Conservation (phyloP, 1,140 invertebrate species). For the Drosophila mayri region DNA sequence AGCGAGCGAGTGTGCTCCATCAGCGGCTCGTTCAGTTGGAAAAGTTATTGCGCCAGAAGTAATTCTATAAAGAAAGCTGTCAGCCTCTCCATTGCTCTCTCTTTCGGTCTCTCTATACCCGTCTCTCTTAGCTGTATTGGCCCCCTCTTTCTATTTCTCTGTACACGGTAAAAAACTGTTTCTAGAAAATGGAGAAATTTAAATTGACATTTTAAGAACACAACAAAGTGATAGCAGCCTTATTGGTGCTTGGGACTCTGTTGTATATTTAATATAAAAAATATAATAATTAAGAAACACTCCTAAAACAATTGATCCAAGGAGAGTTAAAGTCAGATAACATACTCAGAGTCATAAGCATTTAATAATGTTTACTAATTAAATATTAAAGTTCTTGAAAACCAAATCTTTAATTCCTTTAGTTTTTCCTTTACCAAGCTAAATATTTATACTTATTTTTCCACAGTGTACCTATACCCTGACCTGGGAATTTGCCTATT, state of each 20-base stretch:
- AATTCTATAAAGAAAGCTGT: conserved; percentile 81
- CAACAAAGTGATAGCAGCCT: too few relatives aligned
- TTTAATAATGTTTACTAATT: too few relatives aligned
- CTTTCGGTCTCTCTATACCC: neutral
- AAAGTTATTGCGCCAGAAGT: conserved; percentile 82
- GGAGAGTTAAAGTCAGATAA: too few relatives aligned
- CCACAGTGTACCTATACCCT: conserved; percentile 7
- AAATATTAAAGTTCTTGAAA: too few relatives aligned
- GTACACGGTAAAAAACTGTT: neutral
- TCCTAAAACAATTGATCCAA: too few relatives aligned
- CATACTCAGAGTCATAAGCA: too few relatives aligned
- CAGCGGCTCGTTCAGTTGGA: conserved; percentile 75
- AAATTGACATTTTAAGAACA: too few relatives aligned
- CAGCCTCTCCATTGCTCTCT: conserved; percentile 21
- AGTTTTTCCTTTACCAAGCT: fast-evolving
- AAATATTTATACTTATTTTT: too few relatives aligned
- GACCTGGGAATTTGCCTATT: conserved; percentile 57
- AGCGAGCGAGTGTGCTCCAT: conserved; percentile 65
- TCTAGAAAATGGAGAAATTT: neutral
- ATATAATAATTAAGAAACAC: too few relatives aligned
- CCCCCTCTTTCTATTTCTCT: conserved; percentile 4
- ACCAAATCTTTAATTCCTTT: too few relatives aligned
- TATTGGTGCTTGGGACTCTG: too few relatives aligned
- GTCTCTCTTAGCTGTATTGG: neutral
- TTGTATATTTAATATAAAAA: too few relatives aligned